Base-by-base conservation (phyloP, 1,140 invertebrate species). In the Drusus annulatus region DNA sequence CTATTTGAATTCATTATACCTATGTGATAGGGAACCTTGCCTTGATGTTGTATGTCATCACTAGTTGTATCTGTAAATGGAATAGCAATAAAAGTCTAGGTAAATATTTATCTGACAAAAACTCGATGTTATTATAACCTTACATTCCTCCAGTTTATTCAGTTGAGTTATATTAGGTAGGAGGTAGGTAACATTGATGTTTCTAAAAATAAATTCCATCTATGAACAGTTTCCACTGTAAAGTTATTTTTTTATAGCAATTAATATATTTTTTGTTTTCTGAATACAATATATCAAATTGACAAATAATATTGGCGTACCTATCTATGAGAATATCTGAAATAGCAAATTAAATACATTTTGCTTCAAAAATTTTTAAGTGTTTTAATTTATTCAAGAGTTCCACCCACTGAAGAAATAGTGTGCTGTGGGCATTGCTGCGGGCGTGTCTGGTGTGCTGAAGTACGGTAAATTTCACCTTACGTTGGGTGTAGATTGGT, bases 11-110 rank as follows among this genome's bases (percentile, higher is more conserved):
- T 60, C 17, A 60, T 60, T 60, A 60, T 23, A 60, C 56, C 56
- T 17, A 60, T 62, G 31, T 51, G 68, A 81, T 78, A 69, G 63
- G 54, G 60, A 73, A 65, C 74, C 76, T 81, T 81, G 80, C 80
- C 80, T 81, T 81, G 80, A 81, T 81, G 80, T 81, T 81, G 80
- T 81, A 78, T 68, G 36, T 51, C 74, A 81, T 76, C 80, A 79
- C 58, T 79, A 78, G 36, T 75, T 77, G 65, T 77, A 81, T 71
- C 36, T 79, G 60, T 78, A 81, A 74, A 51, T 73, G 62, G 56
- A 52, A 80, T 81, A 81, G 80, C 75, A 81, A 81, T 81, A 81
- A 81, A 81, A 76, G 56, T 60, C 56, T 45, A 45, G 36, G 13
- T 65, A 65, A 16, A 45, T 45, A 31, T 54, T 16, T 28, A 74